Conservation (phyloP, 2,797 vertebrate species). For the Melanotaenia pygmaea region DNA sequence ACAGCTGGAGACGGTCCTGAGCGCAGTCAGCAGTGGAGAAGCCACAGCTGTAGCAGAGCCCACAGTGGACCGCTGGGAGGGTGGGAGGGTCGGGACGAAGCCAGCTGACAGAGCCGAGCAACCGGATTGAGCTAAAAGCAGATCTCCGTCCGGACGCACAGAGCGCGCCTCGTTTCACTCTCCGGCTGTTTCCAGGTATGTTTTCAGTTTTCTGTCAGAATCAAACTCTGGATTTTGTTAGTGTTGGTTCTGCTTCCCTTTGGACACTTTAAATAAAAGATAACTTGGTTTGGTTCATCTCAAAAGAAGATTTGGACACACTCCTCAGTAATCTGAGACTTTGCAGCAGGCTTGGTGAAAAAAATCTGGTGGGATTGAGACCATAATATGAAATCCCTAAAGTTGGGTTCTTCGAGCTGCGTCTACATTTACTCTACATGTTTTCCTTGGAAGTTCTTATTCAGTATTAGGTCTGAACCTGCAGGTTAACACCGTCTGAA, state of each 20-base stretch:
- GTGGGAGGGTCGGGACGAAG: slow-evolving; percentile 61
- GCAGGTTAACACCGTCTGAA: not conserved
- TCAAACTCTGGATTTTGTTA: no score
- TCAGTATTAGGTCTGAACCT: no score
- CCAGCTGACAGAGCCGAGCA: slow-evolving; percentile 23
- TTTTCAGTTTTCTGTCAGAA: not conserved
- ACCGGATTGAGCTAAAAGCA: slow-evolving; percentile 4
- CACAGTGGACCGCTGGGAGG: not conserved
- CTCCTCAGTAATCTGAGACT: no score
- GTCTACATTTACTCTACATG: no score
- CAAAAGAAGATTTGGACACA: no score
- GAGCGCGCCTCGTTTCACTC: slow-evolving; percentile 3
- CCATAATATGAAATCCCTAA: slow-evolving; percentile 31
- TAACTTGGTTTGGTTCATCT: no score
- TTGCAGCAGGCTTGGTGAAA: no score
- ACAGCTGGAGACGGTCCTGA: not conserved
- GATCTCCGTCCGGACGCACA: not conserved
- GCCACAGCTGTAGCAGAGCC: slow-evolving; percentile 6
- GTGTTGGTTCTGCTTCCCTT: not conserved
- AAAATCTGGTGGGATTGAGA: not conserved
- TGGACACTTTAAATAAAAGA: no score
- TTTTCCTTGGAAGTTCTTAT: no score
- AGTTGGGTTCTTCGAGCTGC: not conserved
- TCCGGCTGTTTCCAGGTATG: slow-evolving; percentile 60
- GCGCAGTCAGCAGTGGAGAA: not conserved